Conservation (phyloP, 2,888 invertebrate species). For the Brachynemurus nebulosus region DNA sequence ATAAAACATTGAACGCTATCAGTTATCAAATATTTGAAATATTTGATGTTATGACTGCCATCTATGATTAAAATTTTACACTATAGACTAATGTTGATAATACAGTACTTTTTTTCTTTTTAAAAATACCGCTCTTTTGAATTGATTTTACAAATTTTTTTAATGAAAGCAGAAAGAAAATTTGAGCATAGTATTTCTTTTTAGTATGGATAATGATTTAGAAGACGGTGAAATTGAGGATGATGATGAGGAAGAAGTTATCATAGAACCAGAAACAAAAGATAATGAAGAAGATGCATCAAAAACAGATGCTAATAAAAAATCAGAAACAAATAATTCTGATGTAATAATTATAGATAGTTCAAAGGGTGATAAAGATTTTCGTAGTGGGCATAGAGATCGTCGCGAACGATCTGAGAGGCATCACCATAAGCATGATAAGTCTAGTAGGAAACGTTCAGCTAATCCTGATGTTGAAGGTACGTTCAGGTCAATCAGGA, state of each 20-base stretch:
- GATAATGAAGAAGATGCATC: slow-evolving; percentile 15
- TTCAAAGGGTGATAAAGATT: neutral
- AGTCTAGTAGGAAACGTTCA: slow-evolving; percentile 16
- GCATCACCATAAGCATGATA: slow-evolving; percentile 3
- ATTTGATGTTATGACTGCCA: too few species aligned
- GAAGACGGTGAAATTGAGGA: slow-evolving; percentile 81
- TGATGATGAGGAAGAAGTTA: slow-evolving; percentile 43
- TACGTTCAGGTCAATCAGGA: neutral
- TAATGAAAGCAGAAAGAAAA: neutral
- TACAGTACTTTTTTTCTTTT: neutral
- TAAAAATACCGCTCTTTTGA: neutral
- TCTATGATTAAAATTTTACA: too few species aligned
- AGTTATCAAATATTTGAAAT: too few species aligned
- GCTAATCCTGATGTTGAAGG: slow-evolving; percentile 28
- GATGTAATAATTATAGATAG: neutral
- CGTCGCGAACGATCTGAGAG: neutral
- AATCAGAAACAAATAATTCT: neutral
- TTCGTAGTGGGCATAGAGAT: neutral
- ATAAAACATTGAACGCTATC: too few species aligned
- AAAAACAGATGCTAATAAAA: slow-evolving; percentile 8
- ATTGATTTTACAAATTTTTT: neutral
- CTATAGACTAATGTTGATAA: neutral
- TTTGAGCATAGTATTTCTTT: too few species aligned
- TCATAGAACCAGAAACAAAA: slow-evolving; percentile 24
- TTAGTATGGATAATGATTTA: slow-evolving; percentile 43